Evolutionary conservation across 2,888 invertebrate species (phyloP).

Genomic region (Morpho achilles): DNA sequence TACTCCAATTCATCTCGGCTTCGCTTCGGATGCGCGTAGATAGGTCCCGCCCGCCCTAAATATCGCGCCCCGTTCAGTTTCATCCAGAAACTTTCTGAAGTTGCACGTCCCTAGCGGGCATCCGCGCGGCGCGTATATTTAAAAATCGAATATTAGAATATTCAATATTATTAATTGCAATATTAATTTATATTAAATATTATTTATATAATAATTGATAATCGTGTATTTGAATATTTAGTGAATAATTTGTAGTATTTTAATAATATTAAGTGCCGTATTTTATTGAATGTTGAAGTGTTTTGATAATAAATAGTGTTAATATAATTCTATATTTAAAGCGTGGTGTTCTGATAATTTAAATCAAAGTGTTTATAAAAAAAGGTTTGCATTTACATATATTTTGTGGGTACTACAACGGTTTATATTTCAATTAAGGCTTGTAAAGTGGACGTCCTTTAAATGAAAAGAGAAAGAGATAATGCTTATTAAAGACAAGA

Average conservation of each 20-base stretch:
- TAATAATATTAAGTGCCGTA: not conserved
- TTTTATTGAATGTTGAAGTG: not conserved
- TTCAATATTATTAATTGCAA: too few relatives aligned
- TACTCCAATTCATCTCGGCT: conserved; percentile 18
- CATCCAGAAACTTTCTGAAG: conserved; percentile 17
- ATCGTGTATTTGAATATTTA: conserved; percentile 5
- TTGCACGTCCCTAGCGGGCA: conserved; percentile 20
- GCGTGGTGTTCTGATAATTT: not conserved
- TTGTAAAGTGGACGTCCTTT: too few relatives aligned
- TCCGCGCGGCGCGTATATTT: conserved; percentile 15
- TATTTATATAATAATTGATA: not conserved
- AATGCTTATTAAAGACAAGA: too few relatives aligned
- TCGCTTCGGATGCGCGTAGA: conserved; percentile 19
- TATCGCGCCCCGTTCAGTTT: conserved; percentile 22
- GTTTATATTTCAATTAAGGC: too few relatives aligned
- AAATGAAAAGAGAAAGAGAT: too few relatives aligned
- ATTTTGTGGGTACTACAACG: too few relatives aligned
- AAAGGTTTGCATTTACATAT: not conserved
- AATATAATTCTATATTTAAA: conserved; percentile 5
- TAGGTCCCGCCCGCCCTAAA: conserved; percentile 25
- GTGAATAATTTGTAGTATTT: conserved; percentile 1
- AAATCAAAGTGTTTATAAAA: not conserved
- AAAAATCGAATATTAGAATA: not conserved
- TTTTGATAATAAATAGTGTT: not conserved
- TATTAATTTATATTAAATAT: too few relatives aligned